Base-by-base conservation (phyloP, 1,140 invertebrate genomes). In the Steinernema khuongi region DNA sequence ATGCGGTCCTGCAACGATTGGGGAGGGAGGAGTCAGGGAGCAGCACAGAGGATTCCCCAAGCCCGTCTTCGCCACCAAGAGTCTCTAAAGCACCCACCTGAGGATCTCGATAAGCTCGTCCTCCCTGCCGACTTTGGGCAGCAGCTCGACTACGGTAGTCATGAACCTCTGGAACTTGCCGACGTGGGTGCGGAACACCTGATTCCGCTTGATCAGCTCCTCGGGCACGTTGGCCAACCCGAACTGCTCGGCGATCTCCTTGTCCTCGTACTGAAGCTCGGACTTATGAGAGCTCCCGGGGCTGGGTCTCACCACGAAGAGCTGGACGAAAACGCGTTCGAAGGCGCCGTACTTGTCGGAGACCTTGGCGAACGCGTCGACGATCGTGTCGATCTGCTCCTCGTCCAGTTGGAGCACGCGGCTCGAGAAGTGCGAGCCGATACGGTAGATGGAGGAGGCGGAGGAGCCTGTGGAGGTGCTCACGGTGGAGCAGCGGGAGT, bases 121-220 rank as follows among this genome's bases (percentile, higher is more conserved):
- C 68, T 80, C 81, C 43, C 76, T 69, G 17, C 73, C 74, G 68
- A 76, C 74, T 71, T 83, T 83, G 7, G 76, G 70, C 50, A 81
- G 68, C 77, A 81, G 67, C 31, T 83, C 79, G 44, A 82, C 74
- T 17, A 79, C 72, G 17, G 80, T 78, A 19, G 81, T 83, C 67
- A 84, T 79, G 71, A 83, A 83, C 26, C 82, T 68, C 70, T 79
- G 75, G 71, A 83, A 83, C 70, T 83, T 83, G 70, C 82, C 80
- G n/a, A 83, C 79, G 74, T 83, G 81, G 31, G 81, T 84, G 70
- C 81, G 72, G 66, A 83, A 83, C 14, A 76, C 72, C n/a, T 75
- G 82, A 31, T 74, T 71, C 31, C 75, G 67, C 31, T 79, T 73
- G 31, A 83, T 32, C 30, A 81, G 79, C 30, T 75, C 73, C 67